phyloP scores from a whole-genome alignment of 2,113 vertebrate genomes.

The Marmota flaviventris region DNA sequence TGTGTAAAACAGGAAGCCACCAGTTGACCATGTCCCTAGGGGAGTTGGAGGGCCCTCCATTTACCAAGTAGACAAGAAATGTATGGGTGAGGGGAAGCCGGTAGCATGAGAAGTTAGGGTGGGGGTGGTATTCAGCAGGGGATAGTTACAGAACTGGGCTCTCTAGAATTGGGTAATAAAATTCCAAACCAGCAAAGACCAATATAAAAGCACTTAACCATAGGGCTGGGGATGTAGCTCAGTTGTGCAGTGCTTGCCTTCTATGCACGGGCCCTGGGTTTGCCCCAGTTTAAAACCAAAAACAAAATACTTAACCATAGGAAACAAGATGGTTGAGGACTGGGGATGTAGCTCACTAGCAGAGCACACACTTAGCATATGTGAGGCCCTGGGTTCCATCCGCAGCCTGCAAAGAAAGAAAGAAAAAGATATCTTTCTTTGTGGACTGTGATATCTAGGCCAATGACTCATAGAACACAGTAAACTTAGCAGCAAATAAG shows the following conservation, averaged over 20 bases:
- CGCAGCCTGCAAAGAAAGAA: not conserved
- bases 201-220: not conserved
- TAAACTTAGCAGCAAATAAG: not conserved
- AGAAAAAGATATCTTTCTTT: not conserved
- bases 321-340: too few species aligned
- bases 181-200: not conserved
- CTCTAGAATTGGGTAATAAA: not conserved
- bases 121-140: not conserved
- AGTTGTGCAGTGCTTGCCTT: not conserved
- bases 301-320: too few species aligned
- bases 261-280: too few species aligned
- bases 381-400: not conserved
- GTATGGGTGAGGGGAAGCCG: not conserved
- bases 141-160: not conserved
- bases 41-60: not conserved
- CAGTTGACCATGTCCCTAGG: not conserved
- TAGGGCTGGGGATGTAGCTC: not conserved
- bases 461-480: not conserved
- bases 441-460: not conserved
- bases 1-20: not conserved
- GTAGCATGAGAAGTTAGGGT: not conserved
- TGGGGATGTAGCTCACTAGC: too few species aligned
- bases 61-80: not conserved
- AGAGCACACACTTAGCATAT: not conserved
- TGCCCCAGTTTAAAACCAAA: too few species aligned